Evolutionary conservation across 2,888 invertebrate species (phyloP).

Genomic region (Eurytoma californica): DNA sequence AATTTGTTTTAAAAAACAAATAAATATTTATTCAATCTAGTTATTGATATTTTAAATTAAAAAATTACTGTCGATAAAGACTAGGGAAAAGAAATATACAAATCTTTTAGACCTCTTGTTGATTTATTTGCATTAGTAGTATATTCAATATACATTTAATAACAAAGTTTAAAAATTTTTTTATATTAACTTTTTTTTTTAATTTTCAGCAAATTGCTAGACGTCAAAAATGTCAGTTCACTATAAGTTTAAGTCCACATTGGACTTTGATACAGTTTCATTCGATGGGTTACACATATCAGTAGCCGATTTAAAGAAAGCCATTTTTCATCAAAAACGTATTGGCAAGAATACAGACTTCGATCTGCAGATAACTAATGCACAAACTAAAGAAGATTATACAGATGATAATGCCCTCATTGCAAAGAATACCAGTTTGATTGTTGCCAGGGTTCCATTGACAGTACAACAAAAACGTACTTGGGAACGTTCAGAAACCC

Average conservation of each 20-base stretch:
- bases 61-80: neutral
- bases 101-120: neutral
- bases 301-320: slow-evolving; percentile 94
- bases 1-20: neutral
- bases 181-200: slow-evolving; percentile 17
- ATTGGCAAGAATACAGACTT: slow-evolving; percentile 96
- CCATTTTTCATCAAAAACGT: slow-evolving; percentile 95
- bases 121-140: neutral
- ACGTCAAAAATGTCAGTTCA: slow-evolving; percentile 89
- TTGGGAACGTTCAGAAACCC: slow-evolving; percentile 80
- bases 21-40: neutral
- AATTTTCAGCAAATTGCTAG: slow-evolving; percentile 48
- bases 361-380: slow-evolving; percentile 97
- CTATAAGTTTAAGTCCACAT: slow-evolving; percentile 98
- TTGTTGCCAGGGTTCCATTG: slow-evolving; percentile 94
- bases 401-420: slow-evolving; percentile 92
- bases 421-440: slow-evolving; percentile 97
- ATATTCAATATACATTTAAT: neutral
- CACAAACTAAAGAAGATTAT: slow-evolving; percentile 98
- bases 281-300: slow-evolving; percentile 98
- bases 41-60: slow-evolving; percentile 2
- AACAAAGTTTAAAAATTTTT: neutral
- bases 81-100: neutral
- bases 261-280: slow-evolving; percentile 96
- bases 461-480: slow-evolving; percentile 86